Evolutionary conservation across 1,140 invertebrate species (phyloP).

Genomic region (Cepaea nemoralis): DNA sequence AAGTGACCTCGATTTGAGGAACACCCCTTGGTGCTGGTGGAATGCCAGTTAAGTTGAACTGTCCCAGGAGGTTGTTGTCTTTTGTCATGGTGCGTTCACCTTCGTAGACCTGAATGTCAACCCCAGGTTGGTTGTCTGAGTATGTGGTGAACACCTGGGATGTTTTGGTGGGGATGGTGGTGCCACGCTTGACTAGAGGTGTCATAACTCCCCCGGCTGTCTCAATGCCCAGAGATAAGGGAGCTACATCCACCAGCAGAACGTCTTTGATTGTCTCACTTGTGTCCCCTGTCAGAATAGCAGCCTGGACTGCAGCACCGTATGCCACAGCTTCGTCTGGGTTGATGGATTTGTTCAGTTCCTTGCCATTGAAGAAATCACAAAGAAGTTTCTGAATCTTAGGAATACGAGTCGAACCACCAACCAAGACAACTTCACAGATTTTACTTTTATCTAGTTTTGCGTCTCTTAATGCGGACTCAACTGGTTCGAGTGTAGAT

Average conservation of each 20-base stretch:
- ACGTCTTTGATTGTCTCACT: slow-evolving; percentile 65
- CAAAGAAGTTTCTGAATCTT: slow-evolving; percentile 76
- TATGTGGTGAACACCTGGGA: slow-evolving; percentile 68
- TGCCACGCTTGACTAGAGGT: slow-evolving; percentile 73
- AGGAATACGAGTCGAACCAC: slow-evolving; percentile 69
- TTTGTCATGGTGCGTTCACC: slow-evolving; percentile 90
- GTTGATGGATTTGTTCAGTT: slow-evolving; percentile 40
- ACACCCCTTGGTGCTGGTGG: slow-evolving; percentile 80
- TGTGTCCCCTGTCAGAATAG: slow-evolving; percentile 66
- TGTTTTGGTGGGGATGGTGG: slow-evolving; percentile 67
- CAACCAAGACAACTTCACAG: slow-evolving; percentile 77
- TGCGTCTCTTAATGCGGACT: slow-evolving; percentile 76
- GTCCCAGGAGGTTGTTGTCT: slow-evolving; percentile 57
- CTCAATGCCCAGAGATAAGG: slow-evolving; percentile 72
- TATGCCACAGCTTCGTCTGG: slow-evolving; percentile 74
- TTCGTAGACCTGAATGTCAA: slow-evolving; percentile 81
- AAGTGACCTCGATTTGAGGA: slow-evolving; percentile 75
- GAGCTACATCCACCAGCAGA: slow-evolving; percentile 69
- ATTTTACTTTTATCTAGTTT: slow-evolving; percentile 69
- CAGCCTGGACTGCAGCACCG: slow-evolving; percentile 75
- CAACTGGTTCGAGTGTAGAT: slow-evolving; percentile 92
- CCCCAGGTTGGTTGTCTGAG: slow-evolving; percentile 80
- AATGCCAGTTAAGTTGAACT: slow-evolving; percentile 83
- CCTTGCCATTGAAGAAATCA: slow-evolving; percentile 48
- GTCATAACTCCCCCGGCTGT: slow-evolving; percentile 78